Evolutionary conservation across 1,140 invertebrate species (phyloP).

Genomic region (Dendroctonus ponderosae): DNA sequence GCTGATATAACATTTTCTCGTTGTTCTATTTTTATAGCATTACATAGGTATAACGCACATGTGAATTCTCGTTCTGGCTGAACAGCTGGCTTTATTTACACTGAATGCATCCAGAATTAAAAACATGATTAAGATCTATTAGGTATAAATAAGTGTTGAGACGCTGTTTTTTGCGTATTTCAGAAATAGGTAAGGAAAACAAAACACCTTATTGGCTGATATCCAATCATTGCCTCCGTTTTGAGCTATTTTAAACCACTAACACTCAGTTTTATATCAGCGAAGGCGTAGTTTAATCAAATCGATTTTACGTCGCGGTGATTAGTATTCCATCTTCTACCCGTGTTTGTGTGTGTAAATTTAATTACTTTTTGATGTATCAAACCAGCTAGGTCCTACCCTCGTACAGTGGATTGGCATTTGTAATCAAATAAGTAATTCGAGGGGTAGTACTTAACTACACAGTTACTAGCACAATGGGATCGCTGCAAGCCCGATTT

Average conservation of each 20-base stretch:
- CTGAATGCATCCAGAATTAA: neutral
- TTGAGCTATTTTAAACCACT: constrained; percentile 20
- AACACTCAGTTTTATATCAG: constrained; percentile 14
- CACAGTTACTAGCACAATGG: constrained; percentile 5
- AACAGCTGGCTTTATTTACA: too few species aligned
- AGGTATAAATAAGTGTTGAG: constrained; percentile 3
- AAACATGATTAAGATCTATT: neutral
- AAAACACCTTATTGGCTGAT: constrained; percentile 24
- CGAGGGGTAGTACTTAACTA: constrained; percentile 8
- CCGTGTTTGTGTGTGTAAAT: too few species aligned
- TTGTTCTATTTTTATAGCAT: too few species aligned
- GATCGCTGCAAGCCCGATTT: constrained; percentile 38
- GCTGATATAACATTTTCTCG: too few species aligned
- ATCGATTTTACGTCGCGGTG: neutral
- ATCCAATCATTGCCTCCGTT: constrained; percentile 23
- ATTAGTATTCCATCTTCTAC: neutral
- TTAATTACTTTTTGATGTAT: too few species aligned
- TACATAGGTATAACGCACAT: too few species aligned
- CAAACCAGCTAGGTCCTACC: too few species aligned
- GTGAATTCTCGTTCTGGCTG: too few species aligned
- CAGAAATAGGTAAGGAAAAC: constrained; percentile 31
- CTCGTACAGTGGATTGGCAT: too few species aligned
- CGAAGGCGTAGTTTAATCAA: constrained; percentile 9
- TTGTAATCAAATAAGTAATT: neutral
- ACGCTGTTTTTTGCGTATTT: constrained; percentile 16